These are phyloP conservation scores for Eupithecia subumbrata DNA, from an alignment of 2,888 invertebrate species.

Conservation along the genomic window DNA sequence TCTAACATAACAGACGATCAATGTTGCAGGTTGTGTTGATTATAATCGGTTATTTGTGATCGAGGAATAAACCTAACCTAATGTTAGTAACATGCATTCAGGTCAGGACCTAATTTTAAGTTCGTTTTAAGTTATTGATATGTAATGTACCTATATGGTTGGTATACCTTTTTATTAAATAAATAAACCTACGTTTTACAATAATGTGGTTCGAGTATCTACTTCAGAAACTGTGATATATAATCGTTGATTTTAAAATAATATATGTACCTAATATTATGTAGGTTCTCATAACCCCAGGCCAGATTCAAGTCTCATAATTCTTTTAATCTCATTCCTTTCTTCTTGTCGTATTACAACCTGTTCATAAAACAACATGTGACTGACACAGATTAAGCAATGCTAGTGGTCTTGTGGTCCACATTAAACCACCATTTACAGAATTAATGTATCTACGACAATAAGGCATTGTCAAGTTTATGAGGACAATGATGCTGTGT, in stretches of 20 bases:
- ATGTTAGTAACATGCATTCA: too few relatives aligned
- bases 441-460: slow-evolving; percentile 59
- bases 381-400: neutral
- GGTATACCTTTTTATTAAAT: too few relatives aligned
- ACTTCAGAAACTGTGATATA: too few relatives aligned
- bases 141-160: too few relatives aligned
- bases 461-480: slow-evolving; percentile 71
- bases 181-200: too few relatives aligned
- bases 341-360: neutral
- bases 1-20: neutral
- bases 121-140: too few relatives aligned
- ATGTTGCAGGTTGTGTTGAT: neutral
- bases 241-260: too few relatives aligned
- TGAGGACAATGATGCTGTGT: slow-evolving; percentile 63
- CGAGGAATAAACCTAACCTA: neutral
- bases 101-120: too few relatives aligned
- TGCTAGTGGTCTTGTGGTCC: neutral
- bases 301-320: neutral
- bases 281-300: neutral
- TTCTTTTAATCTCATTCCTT: neutral
- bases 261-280: too few relatives aligned
- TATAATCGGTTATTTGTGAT: neutral
- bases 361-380: neutral
- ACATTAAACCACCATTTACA: slow-evolving; percentile 61
- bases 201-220: neutral